Percentiles rank a stretch among this genome's conserved stretches.
Evolutionary conservation across 2,797 vertebrate genomes (phyloP).

Genomic region (Syngnathus acus): DNA sequence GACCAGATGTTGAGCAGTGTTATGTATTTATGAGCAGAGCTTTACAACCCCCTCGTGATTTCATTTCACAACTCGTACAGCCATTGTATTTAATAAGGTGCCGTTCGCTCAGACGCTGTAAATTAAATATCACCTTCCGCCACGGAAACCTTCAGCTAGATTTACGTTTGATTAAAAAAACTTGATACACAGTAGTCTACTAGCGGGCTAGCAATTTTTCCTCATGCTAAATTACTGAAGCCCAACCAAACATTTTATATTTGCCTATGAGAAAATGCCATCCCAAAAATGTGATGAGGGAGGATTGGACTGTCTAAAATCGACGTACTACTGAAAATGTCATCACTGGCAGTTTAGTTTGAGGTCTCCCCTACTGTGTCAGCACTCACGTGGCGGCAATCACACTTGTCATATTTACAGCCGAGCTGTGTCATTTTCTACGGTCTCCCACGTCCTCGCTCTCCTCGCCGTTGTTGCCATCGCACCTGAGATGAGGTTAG

Average conservation of each 20-base stretch:
- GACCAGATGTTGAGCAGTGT: not conserved
- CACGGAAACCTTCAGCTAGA: not conserved
- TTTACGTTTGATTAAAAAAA: not conserved
- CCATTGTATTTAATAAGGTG: slow-evolving; percentile 7
- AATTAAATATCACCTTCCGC: not conserved
- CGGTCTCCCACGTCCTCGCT: slow-evolving; percentile 67
- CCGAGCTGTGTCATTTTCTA: slow-evolving; percentile 65
- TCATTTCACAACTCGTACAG: slow-evolving; percentile 17
- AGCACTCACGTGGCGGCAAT: too few species aligned
- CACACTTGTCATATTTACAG: slow-evolving; percentile 55
- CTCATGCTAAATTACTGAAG: too few species aligned
- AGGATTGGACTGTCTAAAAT: too few species aligned
- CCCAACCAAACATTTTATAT: too few species aligned
- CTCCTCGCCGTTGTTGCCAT: slow-evolving; percentile 69
- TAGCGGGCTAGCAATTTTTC: too few species aligned
- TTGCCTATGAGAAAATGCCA: too few species aligned
- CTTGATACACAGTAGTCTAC: too few species aligned
- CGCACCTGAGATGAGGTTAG: slow-evolving; percentile 62
- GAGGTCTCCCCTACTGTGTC: too few species aligned
- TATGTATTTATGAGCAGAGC: slow-evolving; percentile 6
- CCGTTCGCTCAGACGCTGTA: not conserved
- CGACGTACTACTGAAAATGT: too few species aligned
- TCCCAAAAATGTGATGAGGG: too few species aligned
- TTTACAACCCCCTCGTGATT: slow-evolving; percentile 7
- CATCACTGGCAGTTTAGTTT: too few species aligned